A percentile compares a stretch with the other conserved stretches of the same genome.
These are phyloP conservation scores for Hapalemur alaotrensis DNA, from an alignment of 2,797 vertebrate species.

Conservation along the genomic window DNA sequence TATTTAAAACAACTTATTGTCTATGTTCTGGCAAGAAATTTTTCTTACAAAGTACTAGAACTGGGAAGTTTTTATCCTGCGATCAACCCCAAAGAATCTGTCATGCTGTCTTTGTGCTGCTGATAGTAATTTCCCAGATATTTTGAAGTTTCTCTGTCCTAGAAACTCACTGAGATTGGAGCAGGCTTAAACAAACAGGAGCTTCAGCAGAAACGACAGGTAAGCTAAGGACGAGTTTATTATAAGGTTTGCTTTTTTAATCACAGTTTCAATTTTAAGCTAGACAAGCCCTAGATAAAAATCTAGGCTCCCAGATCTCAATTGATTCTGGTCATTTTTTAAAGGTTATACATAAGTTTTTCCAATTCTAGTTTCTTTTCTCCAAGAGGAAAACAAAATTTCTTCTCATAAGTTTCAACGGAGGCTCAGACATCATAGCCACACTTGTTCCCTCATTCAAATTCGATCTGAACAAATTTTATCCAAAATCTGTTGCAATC, in stretches of 20 bases:
- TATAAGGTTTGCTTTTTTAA: neutral
- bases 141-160: conserved; percentile 64
- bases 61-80: neutral
- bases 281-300: neutral
- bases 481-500: neutral
- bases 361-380: neutral
- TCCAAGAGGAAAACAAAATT: neutral
- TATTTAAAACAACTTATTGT: conserved; percentile 27
- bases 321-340: neutral
- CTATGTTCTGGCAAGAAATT: conserved; percentile 55
- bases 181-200: conserved; percentile 12
- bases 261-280: neutral
- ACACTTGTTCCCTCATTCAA: neutral
- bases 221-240: neutral
- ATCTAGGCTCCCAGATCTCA: neutral
- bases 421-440: neutral
- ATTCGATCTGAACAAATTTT: neutral
- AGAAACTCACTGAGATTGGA: conserved; percentile 47
- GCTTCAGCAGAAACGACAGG: neutral
- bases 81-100: conserved; percentile 51
- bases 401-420: neutral
- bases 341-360: neutral
- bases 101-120: conserved; percentile 29
- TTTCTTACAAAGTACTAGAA: conserved; percentile 27
- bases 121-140: conserved; percentile 58